phyloP scores from a whole-genome alignment of 2,797 vertebrate genomes.

The Lepus townsendii region DNA sequence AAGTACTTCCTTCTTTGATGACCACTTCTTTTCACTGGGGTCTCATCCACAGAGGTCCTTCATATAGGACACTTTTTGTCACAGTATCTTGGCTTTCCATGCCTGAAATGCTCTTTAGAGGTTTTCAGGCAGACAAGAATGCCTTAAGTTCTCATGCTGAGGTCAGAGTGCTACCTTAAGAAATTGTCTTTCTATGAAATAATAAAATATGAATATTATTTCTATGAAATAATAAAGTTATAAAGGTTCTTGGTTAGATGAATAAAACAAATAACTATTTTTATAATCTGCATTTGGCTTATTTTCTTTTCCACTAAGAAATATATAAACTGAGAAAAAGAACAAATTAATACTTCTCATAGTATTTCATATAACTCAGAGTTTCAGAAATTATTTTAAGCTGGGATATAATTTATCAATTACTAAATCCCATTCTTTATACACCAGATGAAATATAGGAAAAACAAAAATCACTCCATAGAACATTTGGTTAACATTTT shows the following conservation, averaged over 20 bases:
- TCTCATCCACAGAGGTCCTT: no score
- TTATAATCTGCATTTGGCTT: not conserved
- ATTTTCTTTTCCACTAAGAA: not conserved
- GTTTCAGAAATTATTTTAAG: not conserved
- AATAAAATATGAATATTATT: no score
- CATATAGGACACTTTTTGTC: no score
- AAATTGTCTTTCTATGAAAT: no score
- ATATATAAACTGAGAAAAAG: not conserved
- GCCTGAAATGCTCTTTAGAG: no score
- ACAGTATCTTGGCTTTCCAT: no score
- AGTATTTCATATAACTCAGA: not conserved
- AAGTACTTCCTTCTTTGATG: no score
- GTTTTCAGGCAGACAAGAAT: no score
- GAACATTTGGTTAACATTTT: not conserved
- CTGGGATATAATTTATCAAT: not conserved
- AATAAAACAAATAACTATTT: not conserved
- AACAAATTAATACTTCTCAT: not conserved
- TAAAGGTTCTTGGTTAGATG: not conserved
- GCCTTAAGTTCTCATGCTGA: no score
- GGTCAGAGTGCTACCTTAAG: no score
- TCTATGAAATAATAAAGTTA: no score
- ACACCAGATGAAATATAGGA: not conserved
- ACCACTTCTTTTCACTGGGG: no score
- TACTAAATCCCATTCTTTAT: not conserved
- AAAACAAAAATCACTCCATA: accelerated